Conservation (phyloP, 2,113 vertebrate species). For the Haemorhous mexicanus region DNA sequence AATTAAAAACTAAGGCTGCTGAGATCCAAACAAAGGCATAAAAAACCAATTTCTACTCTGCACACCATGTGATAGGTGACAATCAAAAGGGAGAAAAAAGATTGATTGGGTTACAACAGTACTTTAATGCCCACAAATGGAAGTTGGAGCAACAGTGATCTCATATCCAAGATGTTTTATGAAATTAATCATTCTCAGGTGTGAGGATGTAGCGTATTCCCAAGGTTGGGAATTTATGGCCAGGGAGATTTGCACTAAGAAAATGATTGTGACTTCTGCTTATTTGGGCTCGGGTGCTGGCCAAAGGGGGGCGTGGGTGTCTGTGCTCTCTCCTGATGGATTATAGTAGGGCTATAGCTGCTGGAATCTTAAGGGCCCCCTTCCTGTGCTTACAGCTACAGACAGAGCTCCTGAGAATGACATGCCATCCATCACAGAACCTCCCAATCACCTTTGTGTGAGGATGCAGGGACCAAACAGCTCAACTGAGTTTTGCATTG, state of each 20-base stretch:
- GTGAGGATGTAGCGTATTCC: background rate
- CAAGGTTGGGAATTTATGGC: background rate
- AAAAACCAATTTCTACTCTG: background rate
- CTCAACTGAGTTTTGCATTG: background rate
- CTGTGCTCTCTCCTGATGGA: conserved; percentile 55
- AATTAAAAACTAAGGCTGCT: background rate
- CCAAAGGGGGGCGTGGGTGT: conserved; percentile 48
- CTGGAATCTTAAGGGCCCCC: conserved; percentile 56
- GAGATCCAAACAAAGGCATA: background rate
- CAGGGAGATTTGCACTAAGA: conserved; percentile 54
- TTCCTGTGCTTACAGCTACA: conserved; percentile 39
- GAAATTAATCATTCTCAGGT: background rate
- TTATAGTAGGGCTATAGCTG: conserved; percentile 41
- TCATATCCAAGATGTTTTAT: background rate
- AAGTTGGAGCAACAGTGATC: background rate
- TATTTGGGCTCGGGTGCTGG: conserved; percentile 26
- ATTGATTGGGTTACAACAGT: background rate
- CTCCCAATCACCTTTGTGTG: background rate
- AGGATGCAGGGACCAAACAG: background rate
- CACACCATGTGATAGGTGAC: background rate
- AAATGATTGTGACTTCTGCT: conserved; percentile 60
- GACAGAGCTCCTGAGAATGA: conserved; percentile 18
- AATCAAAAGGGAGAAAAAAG: background rate
- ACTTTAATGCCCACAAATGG: background rate
- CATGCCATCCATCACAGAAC: conserved; percentile 12